Base-by-base conservation (phyloP, 2,888 invertebrate species). In the Pyralis farinalis region DNA sequence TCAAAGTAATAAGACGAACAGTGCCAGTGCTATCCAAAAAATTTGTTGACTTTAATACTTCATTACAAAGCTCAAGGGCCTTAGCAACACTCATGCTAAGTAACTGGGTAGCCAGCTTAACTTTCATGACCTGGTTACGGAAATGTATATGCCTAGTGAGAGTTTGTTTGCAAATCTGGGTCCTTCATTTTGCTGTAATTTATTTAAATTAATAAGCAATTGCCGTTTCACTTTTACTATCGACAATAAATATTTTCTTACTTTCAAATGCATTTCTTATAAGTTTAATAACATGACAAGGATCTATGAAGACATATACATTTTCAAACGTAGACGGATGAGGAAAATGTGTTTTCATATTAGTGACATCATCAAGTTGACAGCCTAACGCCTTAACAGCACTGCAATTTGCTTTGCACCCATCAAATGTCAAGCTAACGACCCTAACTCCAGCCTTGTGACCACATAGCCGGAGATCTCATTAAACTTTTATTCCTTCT, bases 271-370 rank as follows among this genome's bases (percentile, higher is more conserved):
- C 28, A 30, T 41, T 44, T 25, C 44, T 36, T 22, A 44, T 31
- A 29, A 44, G 30, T 41, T 44, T 44, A 6, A 44, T 16, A 34
- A 44, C 34, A 9, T 44, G 41, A 37, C 44, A 29, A 11, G 44
- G 33, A 35, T 44, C 44, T 8, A 40, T 20, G 36, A 40, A 44
- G 25, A 44, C 22, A 32, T 6, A 27, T 21, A 21, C 21, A 21
- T 21, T 21, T 21, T 21, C 21, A 21, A 7, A 21, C 20, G 16
- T 12, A 12, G 9, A 12, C 11, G 30, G 12, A 30, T 10, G 25
- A 10, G 4, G 7, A 21, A 21, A 21, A 21, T 21, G 21, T 4
- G 21, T 21, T 21, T 21, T 21, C 21, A 21, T 21, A 7, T 21
- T n/a, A n/a, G n/a, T n/a, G n/a, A n/a, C n/a, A n/a, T n/a, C n/a